phyloP scores from a whole-genome alignment of 1,140 invertebrate genomes.

The Drosophila rufa region DNA sequence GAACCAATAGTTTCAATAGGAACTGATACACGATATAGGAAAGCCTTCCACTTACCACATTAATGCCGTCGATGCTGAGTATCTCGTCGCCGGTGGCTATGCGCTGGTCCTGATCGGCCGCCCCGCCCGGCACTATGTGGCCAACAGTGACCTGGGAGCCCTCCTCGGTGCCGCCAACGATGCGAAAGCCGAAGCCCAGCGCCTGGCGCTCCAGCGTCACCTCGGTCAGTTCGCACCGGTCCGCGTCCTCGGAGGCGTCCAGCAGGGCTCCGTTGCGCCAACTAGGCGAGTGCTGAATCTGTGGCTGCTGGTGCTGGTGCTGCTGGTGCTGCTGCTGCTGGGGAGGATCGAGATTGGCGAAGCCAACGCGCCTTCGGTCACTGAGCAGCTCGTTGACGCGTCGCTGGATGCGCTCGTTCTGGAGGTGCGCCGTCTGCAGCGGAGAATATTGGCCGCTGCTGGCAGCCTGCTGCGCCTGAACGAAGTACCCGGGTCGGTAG shows the following conservation, averaged over 20 bases:
- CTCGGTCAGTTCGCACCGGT: slow-evolving; percentile 91
- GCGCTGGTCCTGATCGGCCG: slow-evolving; percentile 94
- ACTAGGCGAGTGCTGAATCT: slow-evolving; percentile 65
- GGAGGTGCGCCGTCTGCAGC: slow-evolving; percentile 75
- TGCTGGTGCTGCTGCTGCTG: slow-evolving; percentile 44
- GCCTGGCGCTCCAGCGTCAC: slow-evolving; percentile 93
- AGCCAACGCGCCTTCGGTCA: slow-evolving; percentile 76
- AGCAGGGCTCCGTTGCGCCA: slow-evolving; percentile 77
- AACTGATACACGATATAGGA: neutral
- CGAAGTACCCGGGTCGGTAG: slow-evolving; percentile 69
- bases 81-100: slow-evolving; percentile 96
- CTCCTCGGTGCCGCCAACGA: slow-evolving; percentile 99
- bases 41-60: slow-evolving; percentile 86
- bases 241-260: slow-evolving; percentile 69
- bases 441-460: slow-evolving; percentile 68
- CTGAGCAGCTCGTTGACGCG: slow-evolving; percentile 79
- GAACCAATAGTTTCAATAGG: no score
- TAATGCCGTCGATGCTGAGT: slow-evolving; percentile 92
- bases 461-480: slow-evolving; percentile 41
- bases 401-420: slow-evolving; percentile 81
- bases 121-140: slow-evolving; percentile 96
- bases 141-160: slow-evolving; percentile 98
- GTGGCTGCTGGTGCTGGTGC: slow-evolving; percentile 31
- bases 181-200: slow-evolving; percentile 97
- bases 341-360: slow-evolving; percentile 73